Base-by-base conservation (phyloP, 2,888 invertebrate genomes). In the Germaria angustata region DNA sequence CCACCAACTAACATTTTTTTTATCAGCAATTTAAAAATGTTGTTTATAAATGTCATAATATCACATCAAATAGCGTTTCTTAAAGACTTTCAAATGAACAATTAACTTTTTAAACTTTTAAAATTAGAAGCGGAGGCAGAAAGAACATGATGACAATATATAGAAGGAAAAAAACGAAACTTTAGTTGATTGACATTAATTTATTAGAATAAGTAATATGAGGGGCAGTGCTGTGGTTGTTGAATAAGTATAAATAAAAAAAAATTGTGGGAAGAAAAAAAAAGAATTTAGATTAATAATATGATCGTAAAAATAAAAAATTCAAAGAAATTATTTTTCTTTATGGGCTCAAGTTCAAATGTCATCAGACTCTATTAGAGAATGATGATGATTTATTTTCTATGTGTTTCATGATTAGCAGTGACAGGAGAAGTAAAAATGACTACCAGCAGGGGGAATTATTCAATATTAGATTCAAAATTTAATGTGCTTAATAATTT, bases 51-150 rank as follows among this genome's bases (percentile, higher is more conserved):
- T 39, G 24, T 11, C 34, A 75, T 69, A 73, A 80, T 69, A 55
- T 75, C 49, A 80, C 44, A 55, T 36, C 46, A 13, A 9, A 32
- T 22, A n/a, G 3, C 44, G 22, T 61, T 61, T 49, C 15, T 81
- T 72, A 66, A 61, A 66, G 32, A 55, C 51, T 66, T 80, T 59
- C 72, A 73, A 81, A 72, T 73, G 68, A 73, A 55, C 77, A 63
- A 81, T 77, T 66, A 68, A 72, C 46, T 65, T 77, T 72, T 61
- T 9, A 28, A 61, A 6, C 28, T 63, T 61, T 46, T 77, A 49
- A 65, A 41, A 39, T 1, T 55, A n/a, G 44, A 28, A 22, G 63
- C 24, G 68, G 71, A 68, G 77, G 61, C 66, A 68, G 71, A 11
- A 20, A 51, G 55, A 8, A 32, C 20, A 57, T 55, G n/a, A n/a